phyloP scores from a whole-genome alignment of 2,797 vertebrate genomes.

The Thunnus albacares region DNA sequence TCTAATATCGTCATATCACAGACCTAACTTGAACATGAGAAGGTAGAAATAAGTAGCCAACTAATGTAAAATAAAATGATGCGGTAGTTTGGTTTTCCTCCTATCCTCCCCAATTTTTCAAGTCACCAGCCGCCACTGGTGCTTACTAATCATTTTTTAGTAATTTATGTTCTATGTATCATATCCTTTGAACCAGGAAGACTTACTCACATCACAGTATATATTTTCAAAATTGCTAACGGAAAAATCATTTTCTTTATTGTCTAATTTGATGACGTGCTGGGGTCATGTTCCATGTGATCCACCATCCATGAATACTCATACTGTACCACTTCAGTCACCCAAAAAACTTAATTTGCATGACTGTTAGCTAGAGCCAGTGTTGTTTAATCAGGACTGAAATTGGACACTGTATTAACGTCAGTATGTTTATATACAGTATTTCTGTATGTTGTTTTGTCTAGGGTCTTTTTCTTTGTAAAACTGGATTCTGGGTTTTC shows the following conservation, averaged over 20 bases:
- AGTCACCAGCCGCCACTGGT: too few species aligned
- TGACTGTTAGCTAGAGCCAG: not conserved
- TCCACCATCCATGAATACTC: not conserved
- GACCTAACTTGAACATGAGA: too few species aligned
- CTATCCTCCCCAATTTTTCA: too few species aligned
- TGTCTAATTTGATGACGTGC: too few species aligned
- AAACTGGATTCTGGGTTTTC: constrained; percentile 26
- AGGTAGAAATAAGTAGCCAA: too few species aligned
- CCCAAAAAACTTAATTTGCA: not conserved
- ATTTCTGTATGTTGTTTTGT: constrained; percentile 18
- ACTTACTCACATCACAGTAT: not conserved
- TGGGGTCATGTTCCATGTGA: not conserved
- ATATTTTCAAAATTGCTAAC: not conserved
- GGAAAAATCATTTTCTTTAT: too few species aligned
- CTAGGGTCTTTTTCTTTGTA: constrained; percentile 1
- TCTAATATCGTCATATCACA: too few species aligned
- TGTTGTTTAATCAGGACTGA: not conserved
- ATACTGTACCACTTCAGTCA: too few species aligned
- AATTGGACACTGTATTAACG: not conserved
- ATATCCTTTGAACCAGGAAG: not conserved
- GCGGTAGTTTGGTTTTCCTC: too few species aligned
- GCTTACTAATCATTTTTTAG: too few species aligned
- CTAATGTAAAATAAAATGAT: too few species aligned
- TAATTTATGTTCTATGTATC: not conserved
- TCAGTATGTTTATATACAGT: not conserved